Evolutionary conservation across 2,888 invertebrate species (phyloP), one percentile per base, ranked within the genome.

Genomic region (Laspeyria flexula): DNA sequence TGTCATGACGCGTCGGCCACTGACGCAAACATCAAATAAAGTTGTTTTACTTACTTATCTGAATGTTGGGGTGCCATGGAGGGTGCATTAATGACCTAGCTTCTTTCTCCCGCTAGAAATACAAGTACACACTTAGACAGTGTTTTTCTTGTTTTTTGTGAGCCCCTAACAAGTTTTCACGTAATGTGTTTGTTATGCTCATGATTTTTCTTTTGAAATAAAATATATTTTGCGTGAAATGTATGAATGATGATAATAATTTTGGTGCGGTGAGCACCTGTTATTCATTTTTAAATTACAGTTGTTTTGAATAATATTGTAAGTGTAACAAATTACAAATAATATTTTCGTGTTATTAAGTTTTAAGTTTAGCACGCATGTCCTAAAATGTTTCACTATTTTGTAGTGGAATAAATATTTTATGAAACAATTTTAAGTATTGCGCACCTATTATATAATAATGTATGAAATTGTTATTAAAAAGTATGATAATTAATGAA

Each of bases 21-120:
- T 81, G 82, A 79, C 81, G 80, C 79, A 75, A 83, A 88, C 89
- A 90, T 90, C 90, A 90, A 91, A 91, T 91, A 90, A 90, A 88
- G 88, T 90, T 90, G 88, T 90, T 88, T 89, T 88, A 89, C 88
- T 89, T 85, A 86, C 85, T 85, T 88, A 88, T 88, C 88, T 80
- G 75, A 81, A 77, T 80, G 71, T 65, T 71, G 53, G 71, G 68
- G 55, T 44, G 52, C 29, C 35, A 68, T 68, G 47, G 67, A 72
- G 89, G 90, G 90, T 90, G 90, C 90, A 89, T 89, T 90, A 90
- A 90, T 90, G 88, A 88, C 79, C 75, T 78, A 67, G 70, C 71
- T 66, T 68, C 65, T 65, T 62, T 69, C 53, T 38, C 65, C 43
- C 53, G 46, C 39, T 57, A 66, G 66, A 67, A 70, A 65, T 74